Percentiles rank a stretch among this genome's conserved stretches.
phyloP scores from a whole-genome alignment of 1,140 invertebrate genomes.

The Polyergus mexicanus region DNA sequence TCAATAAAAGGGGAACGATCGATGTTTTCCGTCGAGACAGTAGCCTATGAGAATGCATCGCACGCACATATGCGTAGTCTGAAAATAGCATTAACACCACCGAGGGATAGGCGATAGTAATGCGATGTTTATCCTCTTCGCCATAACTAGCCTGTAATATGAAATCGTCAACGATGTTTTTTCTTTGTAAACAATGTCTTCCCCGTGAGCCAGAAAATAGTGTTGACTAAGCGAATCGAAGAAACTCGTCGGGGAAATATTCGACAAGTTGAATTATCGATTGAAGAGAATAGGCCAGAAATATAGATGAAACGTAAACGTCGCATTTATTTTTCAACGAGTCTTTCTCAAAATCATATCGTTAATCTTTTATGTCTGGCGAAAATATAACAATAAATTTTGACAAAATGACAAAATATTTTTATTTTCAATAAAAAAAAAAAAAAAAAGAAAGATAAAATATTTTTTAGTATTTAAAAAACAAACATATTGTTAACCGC shows the following conservation, averaged over 20 bases:
- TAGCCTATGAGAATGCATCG: conserved; percentile 59
- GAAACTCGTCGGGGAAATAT: conserved; percentile 4
- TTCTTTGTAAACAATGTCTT: conserved; percentile 62
- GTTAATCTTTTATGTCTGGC: not conserved
- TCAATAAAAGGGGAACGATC: conserved; percentile 17
- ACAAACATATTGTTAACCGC: not conserved
- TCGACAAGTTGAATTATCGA: not conserved
- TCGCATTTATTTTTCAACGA: not conserved
- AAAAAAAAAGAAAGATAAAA: not conserved
- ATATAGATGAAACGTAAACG: not conserved
- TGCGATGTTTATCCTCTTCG: conserved; percentile 69
- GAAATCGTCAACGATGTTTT: conserved; percentile 69
- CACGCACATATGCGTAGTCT: conserved; percentile 53
- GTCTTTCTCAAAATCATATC: not conserved
- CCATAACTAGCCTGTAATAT: conserved; percentile 48
- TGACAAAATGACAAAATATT: not conserved
- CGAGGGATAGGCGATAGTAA: conserved; percentile 58
- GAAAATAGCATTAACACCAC: conserved; percentile 72
- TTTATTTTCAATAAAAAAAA: not conserved
- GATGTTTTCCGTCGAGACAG: conserved; percentile 69
- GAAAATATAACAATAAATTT: conserved; percentile 9
- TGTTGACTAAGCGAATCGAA: conserved; percentile 45
- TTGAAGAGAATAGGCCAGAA: not conserved
- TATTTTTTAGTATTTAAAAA: not conserved
- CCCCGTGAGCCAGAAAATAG: conserved; percentile 16